Evolutionary conservation across 2,113 vertebrate species (phyloP).

Genomic region (Corydoras sp.): DNA sequence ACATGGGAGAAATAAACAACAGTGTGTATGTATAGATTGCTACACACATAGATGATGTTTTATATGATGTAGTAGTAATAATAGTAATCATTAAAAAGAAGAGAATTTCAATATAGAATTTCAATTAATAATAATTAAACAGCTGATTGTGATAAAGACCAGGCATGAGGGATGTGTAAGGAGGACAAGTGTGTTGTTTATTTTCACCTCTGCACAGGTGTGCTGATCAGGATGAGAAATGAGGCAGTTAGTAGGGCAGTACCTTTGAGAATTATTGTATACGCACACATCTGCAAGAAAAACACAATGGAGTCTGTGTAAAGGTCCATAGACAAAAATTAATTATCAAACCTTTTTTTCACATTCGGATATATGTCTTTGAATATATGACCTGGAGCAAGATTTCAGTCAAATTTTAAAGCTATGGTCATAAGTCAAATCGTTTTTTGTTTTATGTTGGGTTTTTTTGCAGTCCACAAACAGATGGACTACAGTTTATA

Average conservation of each 20-base stretch:
- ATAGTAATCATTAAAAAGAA: background rate
- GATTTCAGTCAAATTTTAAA: too few species aligned
- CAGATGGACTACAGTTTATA: too few species aligned
- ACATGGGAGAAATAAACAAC: background rate
- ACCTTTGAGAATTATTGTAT: slow-evolving; percentile 31
- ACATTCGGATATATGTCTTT: background rate
- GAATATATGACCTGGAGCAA: too few species aligned
- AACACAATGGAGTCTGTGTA: slow-evolving; percentile 11
- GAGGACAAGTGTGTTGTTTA: slow-evolving; percentile 39
- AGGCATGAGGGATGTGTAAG: slow-evolving; percentile 6
- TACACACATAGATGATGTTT: background rate
- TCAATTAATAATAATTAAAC: too few species aligned
- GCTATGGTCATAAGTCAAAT: too few species aligned
- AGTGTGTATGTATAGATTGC: background rate
- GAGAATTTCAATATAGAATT: background rate
- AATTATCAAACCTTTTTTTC: background rate
- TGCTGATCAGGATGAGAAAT: slow-evolving; percentile 46
- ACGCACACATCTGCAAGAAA: slow-evolving; percentile 24
- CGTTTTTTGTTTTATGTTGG: too few species aligned
- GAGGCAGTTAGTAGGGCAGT: slow-evolving; percentile 46
- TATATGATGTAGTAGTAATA: background rate
- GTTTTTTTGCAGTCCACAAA: too few species aligned
- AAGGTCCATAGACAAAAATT: background rate
- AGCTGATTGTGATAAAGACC: background rate
- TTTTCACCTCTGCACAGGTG: slow-evolving; percentile 47